Evolutionary conservation across 1,140 invertebrate species (phyloP).

Genomic region (Magallana angulata): DNA sequence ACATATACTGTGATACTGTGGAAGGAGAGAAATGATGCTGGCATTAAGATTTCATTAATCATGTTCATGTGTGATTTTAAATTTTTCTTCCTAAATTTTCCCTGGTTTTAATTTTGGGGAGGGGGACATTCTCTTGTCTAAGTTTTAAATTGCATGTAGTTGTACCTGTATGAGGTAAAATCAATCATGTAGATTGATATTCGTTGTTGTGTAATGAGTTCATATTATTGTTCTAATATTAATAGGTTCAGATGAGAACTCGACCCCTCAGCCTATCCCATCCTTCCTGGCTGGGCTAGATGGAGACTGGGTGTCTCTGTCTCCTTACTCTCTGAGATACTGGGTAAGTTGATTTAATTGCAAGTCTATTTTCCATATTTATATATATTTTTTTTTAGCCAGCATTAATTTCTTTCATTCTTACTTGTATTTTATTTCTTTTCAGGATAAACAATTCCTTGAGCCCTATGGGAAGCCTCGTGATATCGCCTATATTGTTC

Average conservation of each 20-base stretch:
- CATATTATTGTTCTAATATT: background rate
- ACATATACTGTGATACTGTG: too few species aligned
- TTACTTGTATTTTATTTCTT: conserved; percentile 20
- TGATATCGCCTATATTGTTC: conserved; percentile 96
- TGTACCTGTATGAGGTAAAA: too few species aligned
- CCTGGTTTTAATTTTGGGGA: too few species aligned
- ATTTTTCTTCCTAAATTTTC: too few species aligned
- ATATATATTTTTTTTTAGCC: background rate
- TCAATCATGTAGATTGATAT: too few species aligned
- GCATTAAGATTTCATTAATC: too few species aligned
- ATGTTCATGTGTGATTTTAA: too few species aligned
- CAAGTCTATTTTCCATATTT: too few species aligned
- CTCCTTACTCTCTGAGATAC: conserved; percentile 94
- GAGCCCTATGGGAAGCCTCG: conserved; percentile 96
- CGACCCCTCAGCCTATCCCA: conserved; percentile 97
- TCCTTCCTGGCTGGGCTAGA: conserved; percentile 94
- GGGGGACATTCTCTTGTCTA: too few species aligned
- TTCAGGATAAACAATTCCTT: conserved; percentile 90
- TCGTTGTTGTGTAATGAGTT: too few species aligned
- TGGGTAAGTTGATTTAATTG: conserved; percentile 83
- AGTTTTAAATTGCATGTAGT: too few species aligned
- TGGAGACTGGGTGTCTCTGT: conserved; percentile 95
- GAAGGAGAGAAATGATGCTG: too few species aligned
- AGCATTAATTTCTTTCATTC: background rate
- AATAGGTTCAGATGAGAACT: conserved; percentile 90